phyloP scores from a whole-genome alignment of 2,113 vertebrate species.

The Psittacus erithacus region DNA sequence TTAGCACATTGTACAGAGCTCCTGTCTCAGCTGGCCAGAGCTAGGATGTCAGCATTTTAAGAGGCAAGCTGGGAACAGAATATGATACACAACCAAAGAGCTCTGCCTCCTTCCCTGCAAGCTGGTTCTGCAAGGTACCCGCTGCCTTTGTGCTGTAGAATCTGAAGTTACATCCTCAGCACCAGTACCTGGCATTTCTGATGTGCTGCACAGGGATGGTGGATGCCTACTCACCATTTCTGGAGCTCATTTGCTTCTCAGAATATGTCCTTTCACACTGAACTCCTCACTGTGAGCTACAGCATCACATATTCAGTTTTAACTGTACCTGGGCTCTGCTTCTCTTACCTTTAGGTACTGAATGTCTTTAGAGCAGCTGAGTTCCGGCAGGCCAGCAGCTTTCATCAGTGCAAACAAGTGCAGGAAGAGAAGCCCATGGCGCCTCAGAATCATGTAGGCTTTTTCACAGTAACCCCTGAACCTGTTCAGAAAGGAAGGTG shows the following conservation, averaged over 20 bases:
- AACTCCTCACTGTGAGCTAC: background rate
- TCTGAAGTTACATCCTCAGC: background rate
- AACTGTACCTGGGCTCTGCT: fast-evolving
- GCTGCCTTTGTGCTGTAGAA: background rate
- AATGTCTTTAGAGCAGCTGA: conserved; percentile 96
- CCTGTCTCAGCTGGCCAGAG: background rate
- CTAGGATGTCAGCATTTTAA: too few species aligned
- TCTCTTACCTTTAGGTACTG: conserved; percentile 93
- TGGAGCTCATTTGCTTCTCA: background rate
- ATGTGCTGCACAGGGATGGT: fast-evolving
- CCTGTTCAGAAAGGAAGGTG: conserved; percentile 62
- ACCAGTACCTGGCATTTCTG: background rate
- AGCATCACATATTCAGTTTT: background rate
- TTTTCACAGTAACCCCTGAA: conserved; percentile 93
- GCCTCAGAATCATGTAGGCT: conserved; percentile 94
- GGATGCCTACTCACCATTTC: fast-evolving
- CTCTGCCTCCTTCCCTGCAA: background rate
- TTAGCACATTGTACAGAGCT: background rate
- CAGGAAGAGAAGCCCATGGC: conserved; percentile 92
- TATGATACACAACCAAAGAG: background rate
- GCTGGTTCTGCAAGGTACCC: background rate
- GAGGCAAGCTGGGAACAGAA: background rate
- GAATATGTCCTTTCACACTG: fast-evolving
- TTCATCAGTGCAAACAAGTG: conserved; percentile 98
- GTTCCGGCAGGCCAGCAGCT: conserved; percentile 94